Base-by-base conservation (phyloP, 2,888 invertebrate genomes). In the Scaptodrosophila latifasciaeformis region DNA sequence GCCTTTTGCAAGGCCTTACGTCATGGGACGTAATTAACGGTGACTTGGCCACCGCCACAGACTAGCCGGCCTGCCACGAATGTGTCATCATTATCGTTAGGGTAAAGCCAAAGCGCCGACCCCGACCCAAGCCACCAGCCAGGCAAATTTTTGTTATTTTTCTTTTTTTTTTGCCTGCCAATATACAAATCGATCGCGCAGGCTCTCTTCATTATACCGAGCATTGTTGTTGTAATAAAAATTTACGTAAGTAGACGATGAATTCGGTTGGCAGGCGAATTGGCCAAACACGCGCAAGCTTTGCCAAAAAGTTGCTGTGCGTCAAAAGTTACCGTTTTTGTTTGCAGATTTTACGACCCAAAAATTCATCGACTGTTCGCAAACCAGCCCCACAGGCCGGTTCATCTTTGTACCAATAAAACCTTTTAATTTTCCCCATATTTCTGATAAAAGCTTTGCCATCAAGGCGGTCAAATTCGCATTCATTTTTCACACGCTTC, bases 131-230 rank as follows among this genome's bases (percentile, higher is more conserved):
- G 4, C 24, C 24, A 7, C 24, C 24, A 24, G 24, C 44, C 53
- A 65, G 55, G 65, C 58, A 59, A n/a, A n/a, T n/a, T n/a, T n/a
- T n/a, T n/a, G n/a, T n/a, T n/a, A n/a, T n/a, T n/a, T n/a, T n/a
- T n/a, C n/a, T n/a, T n/a, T n/a, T n/a, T n/a, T n/a, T n/a, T n/a
- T n/a, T n/a, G n/a, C n/a, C 62, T 74, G 70, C 79, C 72, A 78
- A 78, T 71, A 78, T 65, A 68, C 64, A 76, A 74, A 79, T 79
- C 76, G 74, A 74, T 74, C 76, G 76, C 63, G 69, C 59, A 68
- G 69, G 69, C 66, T 46, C 37, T 50, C 43, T 54, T 60, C 61
- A 43, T 52, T 58, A 58, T 47, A 19, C 47, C 18, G 17, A 48
- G 62, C 53, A 56, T 67, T 67, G 67, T 62, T 66, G 64, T 69